phyloP scores from a whole-genome alignment of 2,797 vertebrate species.

The Paedocypris micromegethes region DNA sequence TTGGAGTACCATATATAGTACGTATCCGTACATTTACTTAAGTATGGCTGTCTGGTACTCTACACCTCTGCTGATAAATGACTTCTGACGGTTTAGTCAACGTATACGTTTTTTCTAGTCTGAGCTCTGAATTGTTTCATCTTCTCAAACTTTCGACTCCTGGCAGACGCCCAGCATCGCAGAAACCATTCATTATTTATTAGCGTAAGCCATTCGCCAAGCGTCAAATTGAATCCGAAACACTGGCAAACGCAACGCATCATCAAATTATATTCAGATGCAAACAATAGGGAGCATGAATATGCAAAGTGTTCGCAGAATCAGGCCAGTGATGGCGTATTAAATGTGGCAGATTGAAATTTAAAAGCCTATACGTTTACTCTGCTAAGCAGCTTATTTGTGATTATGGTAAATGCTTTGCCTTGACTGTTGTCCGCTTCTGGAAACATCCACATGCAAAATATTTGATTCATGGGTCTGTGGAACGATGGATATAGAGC shows the following conservation, averaged over 20 bases:
- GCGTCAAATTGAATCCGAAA: slow-evolving; percentile 36
- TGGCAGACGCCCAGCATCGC: slow-evolving; percentile 14
- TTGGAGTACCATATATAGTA: too few relatives aligned
- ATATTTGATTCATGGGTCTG: slow-evolving; percentile 63
- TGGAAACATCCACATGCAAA: slow-evolving; percentile 55
- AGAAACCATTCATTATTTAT: slow-evolving; percentile 41
- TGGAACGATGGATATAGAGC: slow-evolving; percentile 50
- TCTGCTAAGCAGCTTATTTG: slow-evolving; percentile 48
- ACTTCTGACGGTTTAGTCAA: slow-evolving; percentile 7
- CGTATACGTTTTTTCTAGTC: slow-evolving; percentile 16
- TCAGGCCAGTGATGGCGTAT: slow-evolving; percentile 26
- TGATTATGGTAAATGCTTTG: slow-evolving; percentile 64
- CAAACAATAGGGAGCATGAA: slow-evolving; percentile 35
- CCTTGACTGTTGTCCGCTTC: slow-evolving; percentile 56
- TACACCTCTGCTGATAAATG: background rate
- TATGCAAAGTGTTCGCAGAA: slow-evolving; percentile 23
- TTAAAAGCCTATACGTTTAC: slow-evolving; percentile 29
- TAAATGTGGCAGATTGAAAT: slow-evolving; percentile 36
- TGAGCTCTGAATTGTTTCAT: slow-evolving; percentile 27
- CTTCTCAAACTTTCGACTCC: slow-evolving; percentile 26
- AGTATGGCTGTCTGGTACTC: background rate
- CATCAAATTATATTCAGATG: slow-evolving; percentile 42
- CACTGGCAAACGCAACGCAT: slow-evolving; percentile 28
- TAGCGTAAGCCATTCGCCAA: slow-evolving; percentile 35
- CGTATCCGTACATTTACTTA: too few relatives aligned